Evolutionary conservation across 2,888 invertebrate genomes (phyloP).

Genomic region (Neria commutata): DNA sequence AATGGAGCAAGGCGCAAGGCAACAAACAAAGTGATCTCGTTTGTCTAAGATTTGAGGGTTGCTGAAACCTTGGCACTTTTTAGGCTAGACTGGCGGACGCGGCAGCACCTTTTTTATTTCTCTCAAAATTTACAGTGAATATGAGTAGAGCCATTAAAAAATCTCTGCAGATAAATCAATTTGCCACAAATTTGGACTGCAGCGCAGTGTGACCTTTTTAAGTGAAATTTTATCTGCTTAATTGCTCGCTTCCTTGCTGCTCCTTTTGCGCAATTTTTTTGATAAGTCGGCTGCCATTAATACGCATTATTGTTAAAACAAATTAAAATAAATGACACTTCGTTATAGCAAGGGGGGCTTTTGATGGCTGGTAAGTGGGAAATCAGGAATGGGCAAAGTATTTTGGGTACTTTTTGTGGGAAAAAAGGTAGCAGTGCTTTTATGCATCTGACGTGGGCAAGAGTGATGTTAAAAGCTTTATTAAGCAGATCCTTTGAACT

Average conservation of each 20-base stretch:
- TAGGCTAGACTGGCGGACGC: too few relatives aligned
- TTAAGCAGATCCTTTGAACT: neutral
- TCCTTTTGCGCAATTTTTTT: neutral
- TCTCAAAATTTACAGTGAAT: too few relatives aligned
- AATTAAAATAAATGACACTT: conserved; percentile 2
- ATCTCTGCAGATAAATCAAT: neutral
- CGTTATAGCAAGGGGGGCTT: too few relatives aligned
- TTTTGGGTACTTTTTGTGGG: neutral
- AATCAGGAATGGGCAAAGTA: too few relatives aligned
- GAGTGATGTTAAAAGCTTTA: neutral
- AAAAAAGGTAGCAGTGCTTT: neutral
- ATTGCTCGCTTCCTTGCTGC: neutral
- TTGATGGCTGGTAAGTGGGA: too few relatives aligned
- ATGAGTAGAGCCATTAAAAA: too few relatives aligned
- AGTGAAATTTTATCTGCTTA: conserved; percentile 1
- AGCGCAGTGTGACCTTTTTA: neutral
- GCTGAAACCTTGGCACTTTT: too few relatives aligned
- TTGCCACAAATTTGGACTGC: neutral
- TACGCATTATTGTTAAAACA: neutral
- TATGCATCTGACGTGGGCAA: too few relatives aligned
- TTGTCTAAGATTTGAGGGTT: too few relatives aligned
- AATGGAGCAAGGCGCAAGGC: too few relatives aligned
- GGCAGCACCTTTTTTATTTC: too few relatives aligned
- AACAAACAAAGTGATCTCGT: too few relatives aligned
- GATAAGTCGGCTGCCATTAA: neutral